Percentiles rank a stretch among this genome's conserved stretches.
These are phyloP conservation scores for Marronus borbonicus DNA, from an alignment of 2,888 invertebrate species.

Conservation along the genomic window DNA sequence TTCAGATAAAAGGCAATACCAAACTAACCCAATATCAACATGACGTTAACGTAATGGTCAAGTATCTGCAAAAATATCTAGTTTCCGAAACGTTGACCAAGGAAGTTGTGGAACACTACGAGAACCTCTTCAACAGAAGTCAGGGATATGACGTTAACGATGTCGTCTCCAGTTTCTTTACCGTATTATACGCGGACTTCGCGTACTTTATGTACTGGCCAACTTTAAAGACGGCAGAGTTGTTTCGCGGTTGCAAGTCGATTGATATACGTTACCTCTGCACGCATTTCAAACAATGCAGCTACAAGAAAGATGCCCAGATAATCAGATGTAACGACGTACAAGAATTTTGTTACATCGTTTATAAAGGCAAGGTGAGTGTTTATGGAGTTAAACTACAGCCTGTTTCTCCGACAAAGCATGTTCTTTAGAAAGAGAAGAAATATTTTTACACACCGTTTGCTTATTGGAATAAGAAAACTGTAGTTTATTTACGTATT, in stretches of 20 bases:
- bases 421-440: no score
- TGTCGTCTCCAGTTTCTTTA: slow-evolving; percentile 29
- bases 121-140: slow-evolving; percentile 56
- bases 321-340: slow-evolving; percentile 60
- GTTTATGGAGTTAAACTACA: not conserved
- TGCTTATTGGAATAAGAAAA: no score
- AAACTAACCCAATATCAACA: slow-evolving; percentile 55
- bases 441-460: no score
- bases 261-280: slow-evolving; percentile 27
- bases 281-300: slow-evolving; percentile 39
- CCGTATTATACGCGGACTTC: slow-evolving; percentile 33
- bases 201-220: slow-evolving; percentile 38
- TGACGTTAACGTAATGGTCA: slow-evolving; percentile 54
- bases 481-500: no score
- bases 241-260: slow-evolving; percentile 42
- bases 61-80: slow-evolving; percentile 54
- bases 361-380: slow-evolving; percentile 55
- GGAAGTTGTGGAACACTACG: slow-evolving; percentile 56
- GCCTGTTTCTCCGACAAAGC: no score
- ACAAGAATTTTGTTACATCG: slow-evolving; percentile 55
- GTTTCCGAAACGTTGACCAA: slow-evolving; percentile 54
- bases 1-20: slow-evolving; percentile 56
- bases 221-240: slow-evolving; percentile 24
- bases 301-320: slow-evolving; percentile 56
- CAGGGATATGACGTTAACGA: slow-evolving; percentile 50